phyloP scores from a whole-genome alignment of 2,888 invertebrate genomes.

The Tolmerus cingulatus region DNA sequence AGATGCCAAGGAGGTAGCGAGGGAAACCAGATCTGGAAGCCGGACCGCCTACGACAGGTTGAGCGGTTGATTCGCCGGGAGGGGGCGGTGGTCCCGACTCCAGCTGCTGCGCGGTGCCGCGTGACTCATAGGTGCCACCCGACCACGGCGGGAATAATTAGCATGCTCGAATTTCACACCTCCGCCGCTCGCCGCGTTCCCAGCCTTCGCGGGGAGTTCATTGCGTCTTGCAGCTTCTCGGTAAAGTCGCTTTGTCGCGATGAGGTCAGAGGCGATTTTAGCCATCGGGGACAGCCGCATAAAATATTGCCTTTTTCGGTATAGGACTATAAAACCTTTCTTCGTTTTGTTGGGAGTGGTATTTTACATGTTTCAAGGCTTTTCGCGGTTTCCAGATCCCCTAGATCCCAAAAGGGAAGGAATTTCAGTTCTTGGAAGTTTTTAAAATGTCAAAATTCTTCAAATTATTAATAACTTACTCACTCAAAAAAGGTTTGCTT shows the following conservation, averaged over 20 bases:
- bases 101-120: background rate
- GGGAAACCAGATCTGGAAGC: background rate
- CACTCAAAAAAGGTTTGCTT: too few relatives aligned
- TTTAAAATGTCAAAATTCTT: too few relatives aligned
- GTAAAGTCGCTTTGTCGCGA: background rate
- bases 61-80: background rate
- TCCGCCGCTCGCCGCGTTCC: background rate
- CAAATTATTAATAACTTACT: too few relatives aligned
- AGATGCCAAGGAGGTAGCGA: background rate
- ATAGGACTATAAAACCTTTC: background rate
- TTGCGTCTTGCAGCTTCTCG: background rate
- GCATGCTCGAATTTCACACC: slow-evolving; percentile 12
- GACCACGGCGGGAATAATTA: background rate
- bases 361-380: background rate
- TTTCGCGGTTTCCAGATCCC: background rate
- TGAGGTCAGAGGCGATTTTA: background rate
- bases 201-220: background rate
- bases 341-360: background rate
- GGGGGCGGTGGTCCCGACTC: background rate
- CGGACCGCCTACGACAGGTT: slow-evolving; percentile 1
- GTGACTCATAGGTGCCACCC: slow-evolving; percentile 7
- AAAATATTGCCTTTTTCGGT: background rate
- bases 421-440: background rate
- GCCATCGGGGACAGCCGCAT: background rate
- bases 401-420: background rate